These are phyloP conservation scores for Diplosoma virens DNA, from an alignment of 23 tunicate species.

Conservation along the genomic window DNA sequence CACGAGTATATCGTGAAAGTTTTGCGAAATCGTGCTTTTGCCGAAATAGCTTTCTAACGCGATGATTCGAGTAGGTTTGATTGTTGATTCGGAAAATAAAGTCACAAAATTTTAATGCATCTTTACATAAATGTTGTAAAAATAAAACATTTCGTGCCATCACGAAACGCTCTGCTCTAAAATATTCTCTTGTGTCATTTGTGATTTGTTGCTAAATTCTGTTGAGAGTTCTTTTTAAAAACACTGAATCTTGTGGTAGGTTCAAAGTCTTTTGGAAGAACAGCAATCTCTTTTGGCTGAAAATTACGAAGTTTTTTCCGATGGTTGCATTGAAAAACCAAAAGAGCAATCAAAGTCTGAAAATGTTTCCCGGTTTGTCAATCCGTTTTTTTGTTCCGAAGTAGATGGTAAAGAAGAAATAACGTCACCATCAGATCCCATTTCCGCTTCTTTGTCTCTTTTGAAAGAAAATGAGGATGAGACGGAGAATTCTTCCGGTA, in stretches of 20 bases:
- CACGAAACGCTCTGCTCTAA: too few relatives aligned
- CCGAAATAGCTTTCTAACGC: too few relatives aligned
- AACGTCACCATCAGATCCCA: neutral
- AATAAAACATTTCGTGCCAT: too few relatives aligned
- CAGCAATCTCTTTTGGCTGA: constrained; percentile 75
- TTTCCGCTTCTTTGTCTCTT: constrained; percentile 1
- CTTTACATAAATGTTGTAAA: too few relatives aligned
- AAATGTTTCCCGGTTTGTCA: constrained; percentile 49
- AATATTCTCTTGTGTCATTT: too few relatives aligned
- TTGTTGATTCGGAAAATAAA: too few relatives aligned
- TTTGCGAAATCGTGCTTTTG: too few relatives aligned
- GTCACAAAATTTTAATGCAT: too few relatives aligned
- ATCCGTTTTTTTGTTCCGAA: constrained; percentile 28
- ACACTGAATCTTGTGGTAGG: constrained; percentile 45
- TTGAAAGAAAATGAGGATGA: neutral
- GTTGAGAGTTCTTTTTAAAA: neutral
- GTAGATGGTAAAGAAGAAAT: neutral
- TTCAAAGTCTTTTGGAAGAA: constrained; percentile 71
- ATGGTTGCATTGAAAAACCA: constrained; percentile 14
- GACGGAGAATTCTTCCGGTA: neutral
- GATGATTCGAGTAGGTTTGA: too few relatives aligned
- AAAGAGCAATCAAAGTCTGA: constrained; percentile 28
- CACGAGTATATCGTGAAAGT: too few relatives aligned
- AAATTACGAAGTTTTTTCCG: constrained; percentile 45
- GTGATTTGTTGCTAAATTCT: neutral